phyloP scores from a whole-genome alignment of 2,888 invertebrate species.

The Lamellibrachia columna region DNA sequence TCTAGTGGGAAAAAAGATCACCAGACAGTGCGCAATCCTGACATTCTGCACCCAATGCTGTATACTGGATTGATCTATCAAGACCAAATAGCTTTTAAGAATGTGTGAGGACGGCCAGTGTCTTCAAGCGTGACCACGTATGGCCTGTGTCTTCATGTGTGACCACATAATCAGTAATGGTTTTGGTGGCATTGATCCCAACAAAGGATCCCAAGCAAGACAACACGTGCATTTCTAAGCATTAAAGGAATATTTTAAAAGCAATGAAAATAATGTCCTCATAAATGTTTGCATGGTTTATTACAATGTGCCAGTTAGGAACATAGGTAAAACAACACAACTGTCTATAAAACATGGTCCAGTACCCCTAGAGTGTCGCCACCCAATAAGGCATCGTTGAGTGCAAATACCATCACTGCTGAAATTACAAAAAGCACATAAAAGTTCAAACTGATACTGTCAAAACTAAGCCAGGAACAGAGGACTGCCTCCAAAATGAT shows the following conservation, averaged over 20 bases:
- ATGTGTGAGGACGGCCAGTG: no score
- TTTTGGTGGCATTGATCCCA: no score
- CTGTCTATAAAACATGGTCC: neutral
- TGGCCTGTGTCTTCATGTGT: no score
- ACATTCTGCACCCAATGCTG: no score
- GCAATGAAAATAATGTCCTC: neutral
- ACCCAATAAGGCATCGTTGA: neutral
- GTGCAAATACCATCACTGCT: neutral
- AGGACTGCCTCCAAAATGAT: neutral
- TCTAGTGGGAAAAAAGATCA: no score
- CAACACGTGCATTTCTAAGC: neutral
- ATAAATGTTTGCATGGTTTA: neutral
- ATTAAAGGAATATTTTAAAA: neutral
- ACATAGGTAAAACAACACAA: conserved; percentile 4
- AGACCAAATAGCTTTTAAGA: no score
- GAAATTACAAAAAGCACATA: neutral
- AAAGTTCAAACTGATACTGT: neutral
- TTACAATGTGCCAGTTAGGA: conserved; percentile 1
- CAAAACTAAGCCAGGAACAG: neutral
- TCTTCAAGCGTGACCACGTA: no score
- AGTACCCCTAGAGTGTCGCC: neutral
- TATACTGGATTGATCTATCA: no score
- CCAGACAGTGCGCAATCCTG: no score
- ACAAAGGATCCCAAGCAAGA: no score
- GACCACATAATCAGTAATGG: no score